Evolutionary conservation across 2,797 vertebrate species (phyloP).

Genomic region (Enteromius unitaeniatus): DNA sequence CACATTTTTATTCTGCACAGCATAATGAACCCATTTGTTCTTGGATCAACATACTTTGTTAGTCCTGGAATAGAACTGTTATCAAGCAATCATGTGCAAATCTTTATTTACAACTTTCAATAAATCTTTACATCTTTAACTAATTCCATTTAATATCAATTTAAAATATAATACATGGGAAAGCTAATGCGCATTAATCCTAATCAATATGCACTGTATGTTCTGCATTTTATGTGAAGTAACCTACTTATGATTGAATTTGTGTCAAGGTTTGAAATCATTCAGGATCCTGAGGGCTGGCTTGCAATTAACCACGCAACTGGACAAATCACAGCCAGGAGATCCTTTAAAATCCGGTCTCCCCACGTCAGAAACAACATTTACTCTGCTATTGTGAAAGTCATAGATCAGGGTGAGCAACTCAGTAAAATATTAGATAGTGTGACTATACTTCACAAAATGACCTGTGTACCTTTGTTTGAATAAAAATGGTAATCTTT

Average conservation of each 20-base stretch:
- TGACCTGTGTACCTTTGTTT: neutral
- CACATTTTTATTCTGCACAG: neutral
- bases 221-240: neutral
- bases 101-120: too few species aligned
- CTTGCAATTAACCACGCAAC: constrained; percentile 79
- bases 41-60: neutral
- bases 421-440: neutral
- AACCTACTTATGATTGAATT: neutral
- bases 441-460: neutral
- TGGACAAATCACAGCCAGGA: constrained; percentile 81
- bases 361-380: constrained; percentile 82
- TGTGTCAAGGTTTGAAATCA: constrained; percentile 83
- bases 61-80: neutral
- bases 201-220: neutral
- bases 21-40: neutral
- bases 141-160: too few species aligned
- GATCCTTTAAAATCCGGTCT: constrained; percentile 81
- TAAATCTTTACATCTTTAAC: too few species aligned
- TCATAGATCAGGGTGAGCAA: constrained; percentile 83
- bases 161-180: neutral
- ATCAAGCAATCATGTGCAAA: neutral
- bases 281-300: constrained; percentile 88
- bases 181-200: neutral
- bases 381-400: constrained; percentile 85
- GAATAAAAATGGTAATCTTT: neutral